Evolutionary conservation across 2,797 vertebrate genomes (phyloP), one percentile per base, ranked within the genome.

Genomic region (Channa striata): DNA sequence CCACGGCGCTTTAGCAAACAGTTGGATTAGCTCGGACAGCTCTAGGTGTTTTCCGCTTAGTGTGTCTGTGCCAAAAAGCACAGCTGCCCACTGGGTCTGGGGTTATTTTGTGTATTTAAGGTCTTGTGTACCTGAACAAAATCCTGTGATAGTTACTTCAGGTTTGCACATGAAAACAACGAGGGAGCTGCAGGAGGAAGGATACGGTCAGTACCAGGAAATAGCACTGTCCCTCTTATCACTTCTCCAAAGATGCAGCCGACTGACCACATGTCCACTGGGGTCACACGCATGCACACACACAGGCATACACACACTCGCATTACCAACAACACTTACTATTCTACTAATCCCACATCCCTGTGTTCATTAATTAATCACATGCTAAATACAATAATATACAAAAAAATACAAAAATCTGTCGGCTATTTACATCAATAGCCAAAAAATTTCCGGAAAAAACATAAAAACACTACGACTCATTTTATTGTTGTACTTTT

Each of bases 201-300:
- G 97, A 98, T 99, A 98, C 96, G 97, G 94, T 99, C 97, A 87
- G 95, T 98, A 91, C 97, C 97, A 66, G 96, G 96, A 93, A 99
- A 99, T 92, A 99, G 95, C 93, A 99, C 97, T 86, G 95, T 95
- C 88, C 97, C 97, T 97, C 96, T 98, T 94, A 98, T 96, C 95
- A 99, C 96, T 93, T 99, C 97, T 93, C 97, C 98, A 98, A 97
- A 97, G 96, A 99, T 98, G 95, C 97, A 99, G 95, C 97, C 97
- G 87, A 98, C 95, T 94, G 97, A 99, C 97, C 97, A 99, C 96
- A 99, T 98, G 95, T 99, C 97, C 96, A 99, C 97, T 99, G 94
- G 87, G 94, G 93, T 72, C 72, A 50, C 72, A 82, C 61, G 74
- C 60, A 78, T 63, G 74, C 54, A 77, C 33, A 68, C 50, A 74